These are phyloP conservation scores for Oreonectes daqikongensis DNA, from an alignment of 2,797 vertebrate genomes.

Conservation along the genomic window DNA sequence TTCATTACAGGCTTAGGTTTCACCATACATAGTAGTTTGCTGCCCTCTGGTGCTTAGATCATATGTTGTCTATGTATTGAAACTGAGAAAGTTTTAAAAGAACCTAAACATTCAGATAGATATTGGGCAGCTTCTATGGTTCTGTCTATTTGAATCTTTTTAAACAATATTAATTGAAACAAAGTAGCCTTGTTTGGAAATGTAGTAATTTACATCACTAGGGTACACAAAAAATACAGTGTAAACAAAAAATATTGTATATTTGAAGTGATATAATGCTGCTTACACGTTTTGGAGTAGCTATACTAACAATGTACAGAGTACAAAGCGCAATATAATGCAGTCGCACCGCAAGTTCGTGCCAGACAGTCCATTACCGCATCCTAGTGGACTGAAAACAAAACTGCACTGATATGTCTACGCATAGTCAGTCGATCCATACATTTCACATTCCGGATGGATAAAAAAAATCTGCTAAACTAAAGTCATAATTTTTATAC, in stretches of 20 bases:
- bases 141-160: background rate
- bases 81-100: background rate
- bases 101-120: background rate
- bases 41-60: constrained; percentile 39
- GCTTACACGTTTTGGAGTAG: background rate
- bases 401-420: background rate
- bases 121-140: background rate
- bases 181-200: background rate
- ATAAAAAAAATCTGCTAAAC: too few species aligned
- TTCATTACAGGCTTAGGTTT: background rate
- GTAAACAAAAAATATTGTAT: too few species aligned
- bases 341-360: background rate
- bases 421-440: background rate
- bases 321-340: too few species aligned
- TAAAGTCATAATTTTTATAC: too few species aligned
- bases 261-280: background rate
- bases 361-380: constrained; percentile 20
- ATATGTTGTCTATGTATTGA: background rate
- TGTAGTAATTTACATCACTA: background rate
- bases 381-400: background rate
- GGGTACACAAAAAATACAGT: too few species aligned
- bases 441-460: too few species aligned
- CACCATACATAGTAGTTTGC: constrained; percentile 3
- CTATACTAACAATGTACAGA: too few species aligned
- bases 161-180: background rate